Percentiles rank a stretch among this genome's conserved stretches.
Evolutionary conservation across 2,888 invertebrate genomes (phyloP).

Genomic region (Pegoplata infirma): DNA sequence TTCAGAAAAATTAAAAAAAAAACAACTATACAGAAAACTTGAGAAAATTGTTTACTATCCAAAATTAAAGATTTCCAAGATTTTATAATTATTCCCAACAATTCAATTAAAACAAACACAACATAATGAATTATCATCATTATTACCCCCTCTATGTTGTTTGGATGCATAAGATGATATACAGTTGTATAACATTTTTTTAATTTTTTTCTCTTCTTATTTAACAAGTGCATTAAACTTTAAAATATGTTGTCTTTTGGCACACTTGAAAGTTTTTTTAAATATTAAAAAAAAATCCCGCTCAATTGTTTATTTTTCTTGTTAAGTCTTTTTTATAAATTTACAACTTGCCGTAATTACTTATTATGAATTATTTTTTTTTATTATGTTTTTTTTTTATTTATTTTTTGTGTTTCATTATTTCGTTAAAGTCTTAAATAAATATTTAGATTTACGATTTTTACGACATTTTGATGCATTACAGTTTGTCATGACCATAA

Average conservation of each 20-base stretch:
- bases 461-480: conserved; percentile 60
- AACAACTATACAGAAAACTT: no score
- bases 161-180: not conserved
- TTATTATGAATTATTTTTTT: conserved; percentile 11
- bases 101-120: not conserved
- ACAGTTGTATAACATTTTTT: conserved; percentile 4
- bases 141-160: not conserved
- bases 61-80: not conserved
- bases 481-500: conserved; percentile 52
- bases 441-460: conserved; percentile 42
- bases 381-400: not conserved
- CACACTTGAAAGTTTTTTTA: conserved; percentile 17
- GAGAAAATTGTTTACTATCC: not conserved
- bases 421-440: conserved; percentile 22
- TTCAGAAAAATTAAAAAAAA: no score
- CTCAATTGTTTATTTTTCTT: conserved; percentile 53
- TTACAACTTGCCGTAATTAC: conserved; percentile 5
- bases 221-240: conserved; percentile 51
- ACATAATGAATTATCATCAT: not conserved
- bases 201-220: conserved; percentile 10
- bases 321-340: conserved; percentile 23
- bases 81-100: not conserved
- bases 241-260: conserved; percentile 16
- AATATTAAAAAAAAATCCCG: not conserved
- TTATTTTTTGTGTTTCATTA: not conserved